Conservation (phyloP, 2,888 invertebrate genomes). For the Nemurella pictetii region DNA sequence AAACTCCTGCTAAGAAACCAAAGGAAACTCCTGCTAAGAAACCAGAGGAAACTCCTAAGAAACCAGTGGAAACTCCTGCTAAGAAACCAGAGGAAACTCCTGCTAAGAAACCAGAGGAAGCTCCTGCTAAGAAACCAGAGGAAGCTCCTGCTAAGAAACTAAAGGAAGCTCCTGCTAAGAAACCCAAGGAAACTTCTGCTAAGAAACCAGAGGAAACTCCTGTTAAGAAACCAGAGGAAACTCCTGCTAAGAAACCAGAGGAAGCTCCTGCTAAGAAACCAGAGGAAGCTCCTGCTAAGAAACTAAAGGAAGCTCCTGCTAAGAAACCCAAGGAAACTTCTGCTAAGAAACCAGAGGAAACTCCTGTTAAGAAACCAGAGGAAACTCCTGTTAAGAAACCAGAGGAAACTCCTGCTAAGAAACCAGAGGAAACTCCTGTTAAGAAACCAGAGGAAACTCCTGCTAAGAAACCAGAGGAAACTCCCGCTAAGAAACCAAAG, state of each 20-base stretch:
- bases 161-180: neutral
- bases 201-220: conserved; percentile 45
- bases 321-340: too few relatives aligned
- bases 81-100: neutral
- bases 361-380: too few relatives aligned
- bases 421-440: too few relatives aligned
- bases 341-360: too few relatives aligned
- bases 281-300: too few relatives aligned
- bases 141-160: neutral
- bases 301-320: too few relatives aligned
- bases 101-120: neutral
- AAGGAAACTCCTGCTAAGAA: neutral
- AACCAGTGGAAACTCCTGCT: neutral
- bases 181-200: conserved; percentile 48
- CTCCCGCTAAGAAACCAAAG: neutral
- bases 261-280: too few relatives aligned
- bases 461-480: too few relatives aligned
- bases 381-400: too few relatives aligned
- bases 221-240: conserved; percentile 45
- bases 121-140: neutral
- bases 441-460: too few relatives aligned
- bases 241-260: too few relatives aligned
- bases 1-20: neutral
- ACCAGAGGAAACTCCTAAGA: neutral
- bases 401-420: too few relatives aligned